Conservation (phyloP, 2,113 vertebrate species). For the Brienomyrus brachyistius region DNA sequence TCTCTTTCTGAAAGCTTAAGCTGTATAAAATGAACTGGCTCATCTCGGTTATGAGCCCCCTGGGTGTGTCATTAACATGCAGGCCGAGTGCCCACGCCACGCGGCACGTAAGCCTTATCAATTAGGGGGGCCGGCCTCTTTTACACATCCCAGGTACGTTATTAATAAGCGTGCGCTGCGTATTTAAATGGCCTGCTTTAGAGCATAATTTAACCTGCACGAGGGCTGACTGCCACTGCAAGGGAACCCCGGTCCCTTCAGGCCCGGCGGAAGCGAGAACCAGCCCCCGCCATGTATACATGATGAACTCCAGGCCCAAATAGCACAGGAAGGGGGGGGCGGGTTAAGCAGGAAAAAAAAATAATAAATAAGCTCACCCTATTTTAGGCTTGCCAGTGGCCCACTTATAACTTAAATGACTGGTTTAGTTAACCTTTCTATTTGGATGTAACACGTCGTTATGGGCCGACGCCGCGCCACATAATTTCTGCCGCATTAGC, state of each 20-base stretch:
- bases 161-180: not conserved
- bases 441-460: constrained; percentile 64
- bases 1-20: constrained; percentile 9
- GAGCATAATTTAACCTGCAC: not conserved
- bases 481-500: constrained; percentile 72
- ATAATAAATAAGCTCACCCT: constrained; percentile 26
- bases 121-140: not conserved
- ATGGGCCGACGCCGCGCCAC: constrained; percentile 58
- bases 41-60: constrained; percentile 37
- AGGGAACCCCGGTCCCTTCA: constrained; percentile 2
- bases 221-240: not conserved
- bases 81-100: not conserved
- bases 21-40: constrained; percentile 21
- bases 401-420: constrained; percentile 72
- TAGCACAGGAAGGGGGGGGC: not conserved
- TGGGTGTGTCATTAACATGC: constrained; percentile 28
- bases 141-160: not conserved
- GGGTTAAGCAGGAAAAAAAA: not conserved
- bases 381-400: constrained; percentile 51
- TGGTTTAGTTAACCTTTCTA: constrained; percentile 69
- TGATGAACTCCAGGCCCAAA: not conserved
- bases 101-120: not conserved
- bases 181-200: not conserved
- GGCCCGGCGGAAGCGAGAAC: not conserved
- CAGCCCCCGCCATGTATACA: not conserved